phyloP scores from a whole-genome alignment of 2,888 invertebrate genomes.

The Tenodera sinensis region DNA sequence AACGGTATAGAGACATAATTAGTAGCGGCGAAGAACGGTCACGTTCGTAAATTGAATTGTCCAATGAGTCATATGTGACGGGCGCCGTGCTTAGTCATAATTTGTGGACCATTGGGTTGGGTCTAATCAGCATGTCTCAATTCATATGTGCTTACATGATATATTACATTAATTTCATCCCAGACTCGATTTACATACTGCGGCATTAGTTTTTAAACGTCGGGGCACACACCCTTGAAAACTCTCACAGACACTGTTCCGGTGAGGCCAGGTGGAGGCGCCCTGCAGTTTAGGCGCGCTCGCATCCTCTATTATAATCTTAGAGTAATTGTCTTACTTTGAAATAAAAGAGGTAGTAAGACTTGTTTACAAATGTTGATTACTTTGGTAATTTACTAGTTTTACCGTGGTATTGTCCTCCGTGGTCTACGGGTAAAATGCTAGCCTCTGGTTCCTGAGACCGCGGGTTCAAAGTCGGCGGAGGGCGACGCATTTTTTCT shows the following conservation, averaged over 20 bases:
- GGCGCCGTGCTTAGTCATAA: neutral
- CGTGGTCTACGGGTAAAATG: too few relatives aligned
- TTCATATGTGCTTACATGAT: neutral
- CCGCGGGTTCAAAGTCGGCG: too few relatives aligned
- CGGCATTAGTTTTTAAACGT: neutral
- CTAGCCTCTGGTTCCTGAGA: too few relatives aligned
- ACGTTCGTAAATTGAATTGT: neutral
- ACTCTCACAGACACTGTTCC: neutral
- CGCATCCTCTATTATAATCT: neutral
- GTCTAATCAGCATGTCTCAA: neutral
- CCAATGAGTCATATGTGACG: neutral
- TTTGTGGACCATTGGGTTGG: neutral
- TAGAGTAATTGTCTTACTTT: too few relatives aligned
- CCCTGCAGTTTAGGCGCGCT: neutral
- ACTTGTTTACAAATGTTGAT: too few relatives aligned
- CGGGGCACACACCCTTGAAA: neutral
- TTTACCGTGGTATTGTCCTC: too few relatives aligned
- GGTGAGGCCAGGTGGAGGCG: neutral
- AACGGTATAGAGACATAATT: neutral
- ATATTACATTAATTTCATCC: neutral
- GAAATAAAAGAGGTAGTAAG: too few relatives aligned
- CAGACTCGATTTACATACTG: neutral
- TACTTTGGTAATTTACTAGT: too few relatives aligned
- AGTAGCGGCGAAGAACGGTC: neutral
- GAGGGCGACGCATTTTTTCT: too few relatives aligned